Percentiles rank a stretch among this genome's conserved stretches.
Evolutionary conservation across 2,888 invertebrate species (phyloP).

Genomic region (Trissolcus japonicus): DNA sequence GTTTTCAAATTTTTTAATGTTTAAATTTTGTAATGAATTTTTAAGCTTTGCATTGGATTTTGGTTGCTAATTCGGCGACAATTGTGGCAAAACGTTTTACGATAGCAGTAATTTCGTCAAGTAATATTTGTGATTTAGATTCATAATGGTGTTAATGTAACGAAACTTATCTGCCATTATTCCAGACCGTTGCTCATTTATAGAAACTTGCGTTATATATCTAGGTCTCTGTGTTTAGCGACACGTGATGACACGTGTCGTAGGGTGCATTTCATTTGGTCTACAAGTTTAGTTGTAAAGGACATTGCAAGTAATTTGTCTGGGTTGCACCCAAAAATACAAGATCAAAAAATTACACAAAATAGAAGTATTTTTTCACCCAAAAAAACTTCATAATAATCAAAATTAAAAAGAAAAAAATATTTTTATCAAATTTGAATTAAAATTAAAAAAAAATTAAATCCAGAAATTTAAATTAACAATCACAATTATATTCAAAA

Average conservation of each 20-base stretch:
- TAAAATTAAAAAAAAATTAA: background rate
- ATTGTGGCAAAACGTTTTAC: conserved; percentile 9
- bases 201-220: conserved; percentile 66
- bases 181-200: conserved; percentile 72
- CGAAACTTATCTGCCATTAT: conserved; percentile 65
- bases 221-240: conserved; percentile 65
- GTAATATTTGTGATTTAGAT: conserved; percentile 31
- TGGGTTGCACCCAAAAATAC: conserved; percentile 2
- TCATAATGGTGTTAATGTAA: conserved; percentile 51
- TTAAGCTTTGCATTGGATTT: too few species aligned
- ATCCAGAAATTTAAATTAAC: conserved; percentile 16
- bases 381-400: background rate
- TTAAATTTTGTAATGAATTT: too few species aligned
- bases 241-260: conserved; percentile 73
- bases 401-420: background rate
- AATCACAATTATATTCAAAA: background rate
- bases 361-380: background rate
- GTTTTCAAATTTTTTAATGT: too few species aligned
- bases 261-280: conserved; percentile 56
- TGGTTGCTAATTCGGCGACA: background rate
- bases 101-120: conserved; percentile 17
- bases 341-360: too few species aligned
- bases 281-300: conserved; percentile 29
- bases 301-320: conserved; percentile 39
- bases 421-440: background rate